Percentiles rank a stretch among this genome's conserved stretches.
Conservation (phyloP, 2,888 invertebrate genomes). For the Cancer borealis region DNA sequence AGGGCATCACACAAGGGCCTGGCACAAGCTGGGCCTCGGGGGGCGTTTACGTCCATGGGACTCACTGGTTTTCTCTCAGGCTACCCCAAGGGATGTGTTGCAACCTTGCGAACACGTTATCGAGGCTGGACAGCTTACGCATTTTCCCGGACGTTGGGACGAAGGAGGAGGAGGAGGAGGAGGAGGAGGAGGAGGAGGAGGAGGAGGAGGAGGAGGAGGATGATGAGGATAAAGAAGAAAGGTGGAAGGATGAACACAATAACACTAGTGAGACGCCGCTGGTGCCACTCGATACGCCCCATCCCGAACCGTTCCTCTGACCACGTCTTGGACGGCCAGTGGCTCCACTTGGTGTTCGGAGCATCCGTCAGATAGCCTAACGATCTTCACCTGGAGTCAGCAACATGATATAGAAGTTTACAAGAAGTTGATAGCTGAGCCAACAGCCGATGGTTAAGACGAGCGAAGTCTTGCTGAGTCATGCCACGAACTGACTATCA, state of each 20-base stretch:
- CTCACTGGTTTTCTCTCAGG: neutral
- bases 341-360: neutral
- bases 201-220: neutral
- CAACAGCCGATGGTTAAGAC: neutral
- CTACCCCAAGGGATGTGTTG: neutral
- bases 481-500: neutral
- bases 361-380: neutral
- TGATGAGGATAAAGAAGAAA: neutral
- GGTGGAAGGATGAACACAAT: slow-evolving; percentile 39
- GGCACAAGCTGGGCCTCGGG: neutral
- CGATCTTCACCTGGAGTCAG: neutral
- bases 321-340: slow-evolving; percentile 38
- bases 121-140: neutral
- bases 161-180: neutral
- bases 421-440: neutral
- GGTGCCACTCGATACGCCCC: slow-evolving; percentile 49
- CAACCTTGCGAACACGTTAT: neutral
- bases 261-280: slow-evolving; percentile 35
- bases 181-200: neutral
- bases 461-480: neutral
- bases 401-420: neutral
- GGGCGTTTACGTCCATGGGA: neutral
- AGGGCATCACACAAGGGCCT: neutral
- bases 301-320: slow-evolving; percentile 11
- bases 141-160: neutral